phyloP scores from a whole-genome alignment of 2,113 vertebrate genomes.

The Pedionomus torquatus region DNA sequence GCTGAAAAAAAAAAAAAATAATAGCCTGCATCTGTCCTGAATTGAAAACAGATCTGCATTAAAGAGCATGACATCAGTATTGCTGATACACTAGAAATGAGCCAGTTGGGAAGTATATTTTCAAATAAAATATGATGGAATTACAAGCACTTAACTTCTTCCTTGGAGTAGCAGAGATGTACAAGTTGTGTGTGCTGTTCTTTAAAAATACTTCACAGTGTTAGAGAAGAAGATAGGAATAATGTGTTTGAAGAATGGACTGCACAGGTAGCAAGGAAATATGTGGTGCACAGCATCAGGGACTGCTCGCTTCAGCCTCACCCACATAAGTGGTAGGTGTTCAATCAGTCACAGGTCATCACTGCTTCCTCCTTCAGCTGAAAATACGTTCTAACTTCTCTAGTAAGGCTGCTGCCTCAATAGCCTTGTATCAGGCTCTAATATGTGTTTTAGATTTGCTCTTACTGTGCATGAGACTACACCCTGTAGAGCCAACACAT shows the following conservation, averaged over 20 bases:
- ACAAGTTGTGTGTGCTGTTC: neutral
- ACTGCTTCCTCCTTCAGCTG: neutral
- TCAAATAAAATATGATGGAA: conserved; percentile 35
- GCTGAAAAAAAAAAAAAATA: neutral
- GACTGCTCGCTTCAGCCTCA: neutral
- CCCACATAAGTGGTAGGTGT: neutral
- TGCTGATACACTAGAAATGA: conserved; percentile 17
- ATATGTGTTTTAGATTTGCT: neutral
- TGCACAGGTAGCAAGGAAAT: neutral
- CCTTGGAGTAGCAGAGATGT: conserved; percentile 20
- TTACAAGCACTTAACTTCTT: conserved; percentile 27
- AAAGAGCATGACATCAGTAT: conserved; percentile 68
- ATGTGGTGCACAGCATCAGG: rapidly evolving
- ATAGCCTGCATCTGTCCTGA: conserved; percentile 69
- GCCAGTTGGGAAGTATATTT: conserved; percentile 58
- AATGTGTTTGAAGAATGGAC: neutral
- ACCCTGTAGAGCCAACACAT: neutral
- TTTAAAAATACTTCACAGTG: neutral
- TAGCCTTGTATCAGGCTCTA: neutral
- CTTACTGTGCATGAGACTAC: neutral
- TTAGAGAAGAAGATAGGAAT: neutral
- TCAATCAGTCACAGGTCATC: neutral
- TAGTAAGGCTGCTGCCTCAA: neutral
- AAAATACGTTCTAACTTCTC: neutral
- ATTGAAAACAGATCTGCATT: conserved; percentile 72